phyloP scores from a whole-genome alignment of 2,888 invertebrate species.

The Eupithecia tripunctaria region DNA sequence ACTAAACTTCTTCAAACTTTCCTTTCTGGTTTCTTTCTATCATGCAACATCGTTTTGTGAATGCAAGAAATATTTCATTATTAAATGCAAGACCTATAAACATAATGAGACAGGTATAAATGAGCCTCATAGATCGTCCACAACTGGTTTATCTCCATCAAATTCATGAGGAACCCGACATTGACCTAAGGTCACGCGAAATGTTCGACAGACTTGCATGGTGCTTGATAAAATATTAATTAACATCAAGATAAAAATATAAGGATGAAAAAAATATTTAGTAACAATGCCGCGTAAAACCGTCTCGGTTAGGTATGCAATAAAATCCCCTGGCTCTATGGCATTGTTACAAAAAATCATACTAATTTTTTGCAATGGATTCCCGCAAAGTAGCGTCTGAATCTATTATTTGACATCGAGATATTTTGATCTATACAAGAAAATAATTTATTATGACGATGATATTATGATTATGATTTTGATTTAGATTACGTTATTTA shows the following conservation, averaged over 20 bases:
- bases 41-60: neutral
- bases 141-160: slow-evolving; percentile 34
- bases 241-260: too few species aligned
- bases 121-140: slow-evolving; percentile 30
- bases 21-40: neutral
- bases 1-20: neutral
- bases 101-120: slow-evolving; percentile 36
- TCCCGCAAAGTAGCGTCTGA: too few species aligned
- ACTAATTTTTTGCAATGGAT: too few species aligned
- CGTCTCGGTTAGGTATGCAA: too few species aligned
- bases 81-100: slow-evolving; percentile 2
- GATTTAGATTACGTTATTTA: neutral
- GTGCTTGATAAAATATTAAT: slow-evolving; percentile 15
- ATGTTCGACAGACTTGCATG: slow-evolving; percentile 26
- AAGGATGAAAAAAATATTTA: too few species aligned
- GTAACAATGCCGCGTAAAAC: too few species aligned
- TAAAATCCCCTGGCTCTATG: too few species aligned
- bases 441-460: neutral
- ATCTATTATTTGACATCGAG: neutral
- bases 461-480: neutral
- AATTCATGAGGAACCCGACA: slow-evolving; percentile 54
- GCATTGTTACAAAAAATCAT: too few species aligned
- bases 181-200: slow-evolving; percentile 47
- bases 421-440: slow-evolving; percentile 18
- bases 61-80: neutral